A percentile compares a stretch with the other conserved stretches of the same genome.
Conservation (phyloP, 2,888 invertebrate genomes). For the Trachelus iudaicus region DNA sequence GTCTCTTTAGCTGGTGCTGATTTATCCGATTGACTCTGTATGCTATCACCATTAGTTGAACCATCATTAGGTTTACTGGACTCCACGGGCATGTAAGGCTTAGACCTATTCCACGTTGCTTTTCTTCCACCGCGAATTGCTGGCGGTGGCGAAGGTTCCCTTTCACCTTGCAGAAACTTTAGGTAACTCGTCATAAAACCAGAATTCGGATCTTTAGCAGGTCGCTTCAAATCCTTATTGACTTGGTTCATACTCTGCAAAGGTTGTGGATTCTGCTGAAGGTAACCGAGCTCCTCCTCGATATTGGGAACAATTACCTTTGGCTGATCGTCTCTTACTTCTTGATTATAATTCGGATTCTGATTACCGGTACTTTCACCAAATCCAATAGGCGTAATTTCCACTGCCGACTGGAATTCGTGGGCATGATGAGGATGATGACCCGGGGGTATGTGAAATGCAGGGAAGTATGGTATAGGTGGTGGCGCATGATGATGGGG, state of each 20-base stretch:
- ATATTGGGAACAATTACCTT: conserved; percentile 91
- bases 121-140: conserved; percentile 75
- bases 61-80: conserved; percentile 38
- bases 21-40: conserved; percentile 27
- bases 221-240: conserved; percentile 73
- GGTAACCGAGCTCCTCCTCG: conserved; percentile 87
- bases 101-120: conserved; percentile 73
- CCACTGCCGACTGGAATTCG: conserved; percentile 75
- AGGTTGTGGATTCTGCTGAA: conserved; percentile 64
- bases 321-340: conserved; percentile 74
- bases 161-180: conserved; percentile 85
- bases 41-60: conserved; percentile 30
- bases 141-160: conserved; percentile 84
- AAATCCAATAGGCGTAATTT: conserved; percentile 70
- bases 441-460: conserved; percentile 74
- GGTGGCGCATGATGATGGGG: conserved; percentile 75
- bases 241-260: conserved; percentile 65
- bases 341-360: conserved; percentile 40
- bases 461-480: conserved; percentile 79
- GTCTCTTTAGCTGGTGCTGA: conserved; percentile 62
- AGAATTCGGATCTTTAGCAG: conserved; percentile 71
- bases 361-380: conserved; percentile 34
- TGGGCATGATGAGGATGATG: conserved; percentile 71
- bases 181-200: conserved; percentile 90
- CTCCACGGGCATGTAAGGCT: conserved; percentile 51